Base-by-base conservation (phyloP, 53 echinoderm and acorn worm species). In the Echinarachnius parma region DNA sequence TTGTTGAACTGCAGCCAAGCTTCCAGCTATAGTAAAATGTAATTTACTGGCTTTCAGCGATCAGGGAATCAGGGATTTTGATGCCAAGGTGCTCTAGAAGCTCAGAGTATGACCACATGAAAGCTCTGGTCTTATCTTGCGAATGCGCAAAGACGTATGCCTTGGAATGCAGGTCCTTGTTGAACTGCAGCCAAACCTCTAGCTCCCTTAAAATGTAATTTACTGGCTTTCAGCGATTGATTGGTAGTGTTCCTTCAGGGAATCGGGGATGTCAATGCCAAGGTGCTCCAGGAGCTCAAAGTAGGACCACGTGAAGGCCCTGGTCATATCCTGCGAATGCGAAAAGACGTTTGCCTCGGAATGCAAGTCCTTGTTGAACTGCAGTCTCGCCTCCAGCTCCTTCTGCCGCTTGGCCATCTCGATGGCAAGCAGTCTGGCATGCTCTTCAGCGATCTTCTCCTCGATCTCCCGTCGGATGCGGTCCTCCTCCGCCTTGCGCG, bases 51-150 rank as follows among this genome's bases (percentile, higher is more conserved):
- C 85, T 80, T 27, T 87, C 76, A 14, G 85, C 80, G 49, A 85
- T 92, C 48, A 98, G 45, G 14, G 79, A 66, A 28, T 92, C 88
- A 10, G 88, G 86, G 9, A 92, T 80, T 3, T 85, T 77, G 5
- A 98, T 88, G 5, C 98, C 98, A 0, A 98, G 86, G 61, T 85
- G 85, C 24, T 98, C 91, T 21, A 98, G 77, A 11, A 98, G 86
- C 66, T 98, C 98, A 79, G 79, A 86, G 75, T 98, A 98, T 4
- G 98, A 98, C 91, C 91, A 92, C 3, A 88, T 92, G 63, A 98
- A 96, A 5, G 91, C 88, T 21, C 78, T 53, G 0, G 91, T 98
- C 62, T 92, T 76, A 14, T 98, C 98, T 60, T 98, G 98, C 0
- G 88, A 87, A 29, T 98, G 98, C 15, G 87, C 46, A 46, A 98